These are phyloP conservation scores for Philopotamus ludificatus DNA, from an alignment of 1,140 invertebrate species.

Conservation along the genomic window DNA sequence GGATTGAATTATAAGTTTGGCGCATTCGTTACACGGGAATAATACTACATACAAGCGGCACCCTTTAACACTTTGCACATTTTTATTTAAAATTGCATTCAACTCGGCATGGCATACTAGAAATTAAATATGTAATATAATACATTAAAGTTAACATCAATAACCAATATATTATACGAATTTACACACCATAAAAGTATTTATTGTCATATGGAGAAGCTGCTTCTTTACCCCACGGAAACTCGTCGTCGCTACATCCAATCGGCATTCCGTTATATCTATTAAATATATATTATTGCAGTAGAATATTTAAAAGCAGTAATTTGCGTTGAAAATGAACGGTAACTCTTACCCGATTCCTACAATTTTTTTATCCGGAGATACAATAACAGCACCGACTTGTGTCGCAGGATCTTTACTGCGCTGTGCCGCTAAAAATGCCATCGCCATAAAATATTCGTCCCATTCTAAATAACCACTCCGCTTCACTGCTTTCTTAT, in stretches of 20 bases:
- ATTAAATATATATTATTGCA: conserved; percentile 31
- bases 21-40: conserved; percentile 96
- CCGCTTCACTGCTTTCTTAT: too few species aligned
- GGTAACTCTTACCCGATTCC: conserved; percentile 67
- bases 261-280: conserved; percentile 94
- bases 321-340: not conserved
- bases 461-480: conserved; percentile 62
- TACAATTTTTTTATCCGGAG: conserved; percentile 85
- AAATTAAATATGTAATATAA: conserved; percentile 48
- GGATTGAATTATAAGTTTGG: conserved; percentile 96
- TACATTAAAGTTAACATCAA: too few species aligned
- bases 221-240: conserved; percentile 78
- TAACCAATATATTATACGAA: not conserved
- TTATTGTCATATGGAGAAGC: conserved; percentile 68
- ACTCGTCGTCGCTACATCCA: conserved; percentile 83
- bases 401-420: conserved; percentile 93
- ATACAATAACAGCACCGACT: conserved; percentile 92
- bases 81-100: conserved; percentile 95
- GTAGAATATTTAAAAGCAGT: not conserved
- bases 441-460: conserved; percentile 92
- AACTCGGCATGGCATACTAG: conserved; percentile 95
- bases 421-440: conserved; percentile 80
- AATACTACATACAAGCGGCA: conserved; percentile 84
- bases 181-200: conserved; percentile 74
- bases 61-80: conserved; percentile 69